Conservation (phyloP, 2,797 vertebrate genomes). For the Todus mexicanus region DNA sequence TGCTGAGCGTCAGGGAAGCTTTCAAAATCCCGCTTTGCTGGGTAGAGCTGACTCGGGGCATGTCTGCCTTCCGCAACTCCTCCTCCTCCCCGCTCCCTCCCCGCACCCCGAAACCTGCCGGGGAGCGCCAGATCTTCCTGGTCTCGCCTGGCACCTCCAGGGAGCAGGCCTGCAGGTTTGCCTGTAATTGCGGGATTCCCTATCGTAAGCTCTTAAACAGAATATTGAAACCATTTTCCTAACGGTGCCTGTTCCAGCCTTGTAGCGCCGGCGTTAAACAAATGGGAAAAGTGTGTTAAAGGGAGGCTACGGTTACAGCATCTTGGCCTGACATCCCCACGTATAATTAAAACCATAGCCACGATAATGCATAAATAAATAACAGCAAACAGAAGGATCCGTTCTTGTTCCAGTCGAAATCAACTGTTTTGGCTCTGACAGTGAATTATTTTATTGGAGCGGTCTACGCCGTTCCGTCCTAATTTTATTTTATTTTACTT, state of each 20-base stretch:
- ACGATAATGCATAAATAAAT: constrained; percentile 31
- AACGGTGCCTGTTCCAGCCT: constrained; percentile 3
- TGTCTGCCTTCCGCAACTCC: neutral
- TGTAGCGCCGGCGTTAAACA: constrained; percentile 11
- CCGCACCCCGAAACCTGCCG: neutral
- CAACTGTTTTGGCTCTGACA: constrained; percentile 7
- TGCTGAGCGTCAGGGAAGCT: neutral
- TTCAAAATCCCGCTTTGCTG: neutral
- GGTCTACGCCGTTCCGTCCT: neutral
- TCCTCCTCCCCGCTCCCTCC: neutral
- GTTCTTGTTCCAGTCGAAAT: constrained; percentile 41
- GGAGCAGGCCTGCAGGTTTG: neutral
- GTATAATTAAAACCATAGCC: constrained; percentile 55
- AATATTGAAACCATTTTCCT: constrained; percentile 38
- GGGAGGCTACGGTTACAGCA: constrained; percentile 1
- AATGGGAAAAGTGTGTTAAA: constrained; percentile 42
- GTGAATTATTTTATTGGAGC: constrained; percentile 31
- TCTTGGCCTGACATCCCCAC: constrained; percentile 44
- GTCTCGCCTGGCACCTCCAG: neutral
- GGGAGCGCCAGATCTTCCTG: neutral
- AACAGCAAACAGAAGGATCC: constrained; percentile 41
- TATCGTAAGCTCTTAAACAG: constrained; percentile 1
- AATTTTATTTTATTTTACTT: constrained; percentile 33
- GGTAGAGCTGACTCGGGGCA: neutral
- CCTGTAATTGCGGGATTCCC: constrained; percentile 11